Percentiles rank a stretch among this genome's conserved stretches.
Evolutionary conservation across 1,140 invertebrate genomes (phyloP).

Genomic region (Bilobella aurantiaca): DNA sequence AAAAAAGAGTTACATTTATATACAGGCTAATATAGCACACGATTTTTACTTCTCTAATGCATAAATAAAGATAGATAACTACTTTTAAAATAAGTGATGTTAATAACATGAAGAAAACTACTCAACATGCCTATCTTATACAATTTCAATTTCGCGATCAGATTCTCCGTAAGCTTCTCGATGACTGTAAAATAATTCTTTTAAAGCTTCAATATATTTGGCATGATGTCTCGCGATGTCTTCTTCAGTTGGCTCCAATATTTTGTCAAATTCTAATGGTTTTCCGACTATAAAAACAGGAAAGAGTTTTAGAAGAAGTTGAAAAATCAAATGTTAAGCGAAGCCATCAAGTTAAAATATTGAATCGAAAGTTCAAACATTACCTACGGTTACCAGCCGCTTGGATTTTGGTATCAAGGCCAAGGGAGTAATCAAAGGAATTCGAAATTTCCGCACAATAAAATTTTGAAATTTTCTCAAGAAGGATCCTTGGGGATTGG

Average conservation of each 20-base stretch:
- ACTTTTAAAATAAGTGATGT: too few relatives aligned
- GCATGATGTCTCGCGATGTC: background rate
- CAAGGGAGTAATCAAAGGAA: background rate
- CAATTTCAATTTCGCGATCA: background rate
- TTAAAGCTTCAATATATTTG: background rate
- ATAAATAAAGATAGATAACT: too few relatives aligned
- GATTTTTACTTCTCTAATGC: too few relatives aligned
- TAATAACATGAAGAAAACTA: too few relatives aligned
- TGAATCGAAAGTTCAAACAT: background rate
- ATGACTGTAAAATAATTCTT: background rate
- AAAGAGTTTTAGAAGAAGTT: background rate
- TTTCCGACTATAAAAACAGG: background rate
- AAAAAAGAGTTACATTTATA: too few relatives aligned
- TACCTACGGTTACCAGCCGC: background rate
- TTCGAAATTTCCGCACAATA: background rate
- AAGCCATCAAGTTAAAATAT: background rate
- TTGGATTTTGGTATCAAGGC: background rate
- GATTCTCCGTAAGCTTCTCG: background rate
- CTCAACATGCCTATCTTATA: too few relatives aligned
- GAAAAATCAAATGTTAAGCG: too few relatives aligned
- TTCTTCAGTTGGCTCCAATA: background rate
- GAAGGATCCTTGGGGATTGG: background rate
- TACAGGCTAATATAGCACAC: too few relatives aligned
- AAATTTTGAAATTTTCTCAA: background rate
- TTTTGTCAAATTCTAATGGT: background rate